phyloP scores from a whole-genome alignment of 2,797 vertebrate genomes.

The Gymnothorax reevesii region DNA sequence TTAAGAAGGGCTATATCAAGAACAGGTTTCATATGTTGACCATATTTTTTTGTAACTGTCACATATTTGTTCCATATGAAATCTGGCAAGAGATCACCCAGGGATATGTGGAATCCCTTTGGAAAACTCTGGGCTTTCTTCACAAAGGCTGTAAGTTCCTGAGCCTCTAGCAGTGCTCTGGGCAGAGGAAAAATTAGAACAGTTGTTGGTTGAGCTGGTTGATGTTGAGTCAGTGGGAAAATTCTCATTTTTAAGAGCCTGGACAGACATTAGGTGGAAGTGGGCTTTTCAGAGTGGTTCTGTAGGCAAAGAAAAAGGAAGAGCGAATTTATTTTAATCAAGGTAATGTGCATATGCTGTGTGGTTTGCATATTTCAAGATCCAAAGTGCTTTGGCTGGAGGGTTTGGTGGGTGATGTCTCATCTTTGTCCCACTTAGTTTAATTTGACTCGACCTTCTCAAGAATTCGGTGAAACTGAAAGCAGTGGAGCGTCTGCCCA shows the following conservation, averaged over 20 bases:
- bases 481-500: background rate
- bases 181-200: no score
- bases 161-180: no score
- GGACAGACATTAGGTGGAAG: no score
- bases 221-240: no score
- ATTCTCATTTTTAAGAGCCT: no score
- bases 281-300: no score
- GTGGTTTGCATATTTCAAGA: no score
- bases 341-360: no score
- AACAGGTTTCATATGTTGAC: background rate
- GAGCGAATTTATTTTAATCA: no score
- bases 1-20: background rate
- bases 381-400: background rate
- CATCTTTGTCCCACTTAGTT: background rate
- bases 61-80: background rate
- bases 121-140: background rate
- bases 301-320: no score
- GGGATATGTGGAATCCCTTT: background rate
- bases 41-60: background rate
- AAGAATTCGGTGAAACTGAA: background rate
- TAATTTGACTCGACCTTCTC: background rate
- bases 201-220: no score
- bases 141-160: no score
- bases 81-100: background rate
- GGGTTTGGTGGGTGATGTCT: background rate